Conservation (phyloP, 1,140 invertebrate genomes). For the Caenorhabditis briggsae region DNA sequence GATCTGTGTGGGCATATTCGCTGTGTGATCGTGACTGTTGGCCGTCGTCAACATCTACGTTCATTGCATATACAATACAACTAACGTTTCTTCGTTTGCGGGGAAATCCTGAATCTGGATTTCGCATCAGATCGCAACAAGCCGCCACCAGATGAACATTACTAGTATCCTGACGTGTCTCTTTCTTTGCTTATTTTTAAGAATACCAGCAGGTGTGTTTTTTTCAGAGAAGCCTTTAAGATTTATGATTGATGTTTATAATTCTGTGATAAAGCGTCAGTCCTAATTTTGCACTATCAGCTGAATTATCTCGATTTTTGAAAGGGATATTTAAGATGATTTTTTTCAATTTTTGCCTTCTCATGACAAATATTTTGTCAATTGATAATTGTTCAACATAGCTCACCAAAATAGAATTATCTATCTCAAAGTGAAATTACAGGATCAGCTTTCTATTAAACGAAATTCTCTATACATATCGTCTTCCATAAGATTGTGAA, state of each 20-base stretch:
- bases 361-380: no score
- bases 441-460: no score
- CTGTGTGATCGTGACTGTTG: slow-evolving; percentile 51
- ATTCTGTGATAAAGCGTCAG: no score
- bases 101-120: not conserved
- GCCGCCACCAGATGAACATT: slow-evolving; percentile 7
- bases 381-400: no score
- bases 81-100: not conserved
- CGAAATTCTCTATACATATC: no score
- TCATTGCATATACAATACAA: slow-evolving; percentile 36
- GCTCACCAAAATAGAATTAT: no score
- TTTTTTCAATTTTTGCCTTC: no score
- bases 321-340: no score
- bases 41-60: slow-evolving; percentile 39
- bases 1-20: slow-evolving; percentile 45
- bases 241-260: not conserved
- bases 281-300: no score
- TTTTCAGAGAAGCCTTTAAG: not conserved
- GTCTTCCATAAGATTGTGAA: no score
- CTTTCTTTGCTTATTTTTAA: slow-evolving; percentile 16
- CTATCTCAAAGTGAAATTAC: no score
- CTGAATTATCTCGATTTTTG: no score
- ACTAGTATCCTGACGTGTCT: slow-evolving; percentile 26
- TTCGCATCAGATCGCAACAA: not conserved
- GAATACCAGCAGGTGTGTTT: not conserved